Conservation (phyloP, 2,113 vertebrate species). For the Sus scrofa region T2T-Sscrofa CM000814.6:124118001-124118500, state of each 20-base stretch:
- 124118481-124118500: neutral
- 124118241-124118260: neutral
- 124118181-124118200: neutral
- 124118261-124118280: neutral
- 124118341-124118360: neutral
- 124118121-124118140: slow-evolving; percentile 11
- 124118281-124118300: neutral
- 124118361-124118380: neutral
- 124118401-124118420: neutral
- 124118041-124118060: slow-evolving; percentile 11
- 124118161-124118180: neutral
- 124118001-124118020: neutral
- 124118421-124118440: neutral
- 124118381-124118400: neutral
- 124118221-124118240: neutral
- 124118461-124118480: neutral
- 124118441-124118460: neutral
- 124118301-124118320: neutral
- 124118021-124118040: slow-evolving; percentile 13
- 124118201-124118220: neutral
- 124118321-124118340: neutral
- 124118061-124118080: slow-evolving; percentile 49
- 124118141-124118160: neutral
- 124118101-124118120: neutral
- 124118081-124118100: slow-evolving; percentile 39